These are phyloP conservation scores for Drosophila micromelanica DNA, from an alignment of 1,140 invertebrate genomes.

Conservation along the genomic window DNA sequence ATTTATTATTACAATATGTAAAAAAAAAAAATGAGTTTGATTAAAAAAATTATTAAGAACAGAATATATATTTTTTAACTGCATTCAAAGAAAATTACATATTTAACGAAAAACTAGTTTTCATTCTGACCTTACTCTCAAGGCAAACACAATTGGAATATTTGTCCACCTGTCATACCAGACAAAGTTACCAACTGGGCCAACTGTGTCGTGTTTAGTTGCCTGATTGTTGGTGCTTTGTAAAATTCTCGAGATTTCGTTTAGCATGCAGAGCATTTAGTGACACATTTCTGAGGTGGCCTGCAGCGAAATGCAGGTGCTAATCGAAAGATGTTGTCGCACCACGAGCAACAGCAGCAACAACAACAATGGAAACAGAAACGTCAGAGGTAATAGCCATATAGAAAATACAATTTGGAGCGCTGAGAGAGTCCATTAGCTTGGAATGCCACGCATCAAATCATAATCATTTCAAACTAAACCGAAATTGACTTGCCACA, in stretches of 20 bases:
- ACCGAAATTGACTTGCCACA: constrained; percentile 65
- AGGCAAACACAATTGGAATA: too few relatives aligned
- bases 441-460: constrained; percentile 50
- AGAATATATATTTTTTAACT: too few relatives aligned
- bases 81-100: too few relatives aligned
- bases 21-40: too few relatives aligned
- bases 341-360: constrained; percentile 22
- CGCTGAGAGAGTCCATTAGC: constrained; percentile 34
- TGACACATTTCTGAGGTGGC: constrained; percentile 66
- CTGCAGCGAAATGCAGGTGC: constrained; percentile 66
- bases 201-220: constrained; percentile 3
- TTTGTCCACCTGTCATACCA: neutral
- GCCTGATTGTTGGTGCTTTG: constrained; percentile 27
- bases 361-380: neutral
- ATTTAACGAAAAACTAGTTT: too few relatives aligned
- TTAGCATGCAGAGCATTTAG: constrained; percentile 62
- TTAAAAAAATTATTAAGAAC: too few relatives aligned
- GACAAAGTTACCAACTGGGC: neutral
- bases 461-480: constrained; percentile 58
- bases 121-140: too few relatives aligned
- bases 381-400: constrained; percentile 5
- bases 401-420: constrained; percentile 35
- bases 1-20: too few relatives aligned
- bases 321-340: constrained; percentile 76
- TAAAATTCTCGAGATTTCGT: constrained; percentile 25